Conservation (phyloP, 1,140 invertebrate species). For the Olivierus martensii region DNA sequence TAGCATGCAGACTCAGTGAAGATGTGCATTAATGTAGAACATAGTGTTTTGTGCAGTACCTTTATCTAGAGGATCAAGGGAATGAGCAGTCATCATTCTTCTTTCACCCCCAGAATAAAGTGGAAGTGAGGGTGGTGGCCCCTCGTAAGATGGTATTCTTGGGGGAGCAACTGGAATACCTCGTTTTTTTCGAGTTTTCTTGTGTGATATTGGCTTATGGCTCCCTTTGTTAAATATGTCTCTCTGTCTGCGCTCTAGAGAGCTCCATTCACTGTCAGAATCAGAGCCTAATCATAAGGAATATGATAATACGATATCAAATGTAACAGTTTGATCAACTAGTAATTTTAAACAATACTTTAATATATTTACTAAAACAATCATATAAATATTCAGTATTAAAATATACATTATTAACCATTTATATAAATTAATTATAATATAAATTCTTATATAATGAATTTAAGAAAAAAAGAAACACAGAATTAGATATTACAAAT, state of each 20-base stretch:
- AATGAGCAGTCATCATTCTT: conserved; percentile 18
- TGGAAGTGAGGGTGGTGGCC: conserved; percentile 14
- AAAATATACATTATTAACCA: no score
- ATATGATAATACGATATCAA: neutral
- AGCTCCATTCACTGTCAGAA: conserved; percentile 75
- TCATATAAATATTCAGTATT: no score
- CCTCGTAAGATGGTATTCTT: conserved; percentile 47
- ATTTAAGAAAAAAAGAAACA: no score
- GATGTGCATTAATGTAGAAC: conserved; percentile 1
- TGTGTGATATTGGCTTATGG: conserved; percentile 57
- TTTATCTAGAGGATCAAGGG: conserved; percentile 26
- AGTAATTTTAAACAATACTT: no score
- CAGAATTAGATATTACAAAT: no score
- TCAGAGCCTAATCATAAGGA: conserved; percentile 32
- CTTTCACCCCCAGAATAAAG: conserved; percentile 17
- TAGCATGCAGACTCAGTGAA: neutral
- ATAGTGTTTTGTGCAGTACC: conserved; percentile 23
- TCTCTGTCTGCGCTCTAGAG: conserved; percentile 50
- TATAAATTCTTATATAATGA: no score
- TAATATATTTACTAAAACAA: no score
- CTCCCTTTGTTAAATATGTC: conserved; percentile 48
- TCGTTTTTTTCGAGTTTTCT: conserved; percentile 58
- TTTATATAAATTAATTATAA: no score
- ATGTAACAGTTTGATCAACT: no score
- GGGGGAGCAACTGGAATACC: conserved; percentile 72